phyloP scores from a whole-genome alignment of 1,140 invertebrate genomes.

The Mycetomoellerius zeteki region DNA sequence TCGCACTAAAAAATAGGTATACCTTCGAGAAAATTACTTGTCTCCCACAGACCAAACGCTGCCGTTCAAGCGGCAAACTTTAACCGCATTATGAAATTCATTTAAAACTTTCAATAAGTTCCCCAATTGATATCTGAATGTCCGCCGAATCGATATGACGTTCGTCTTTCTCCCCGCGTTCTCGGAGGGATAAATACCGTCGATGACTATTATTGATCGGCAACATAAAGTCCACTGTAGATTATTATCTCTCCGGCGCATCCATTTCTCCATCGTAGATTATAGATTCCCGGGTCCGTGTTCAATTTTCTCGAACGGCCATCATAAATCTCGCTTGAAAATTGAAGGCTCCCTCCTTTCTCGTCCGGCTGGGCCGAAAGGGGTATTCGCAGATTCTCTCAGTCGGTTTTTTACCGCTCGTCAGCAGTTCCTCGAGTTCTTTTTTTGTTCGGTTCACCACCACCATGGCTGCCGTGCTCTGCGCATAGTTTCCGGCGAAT shows the following conservation, averaged over 20 bases:
- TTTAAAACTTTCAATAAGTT: constrained; percentile 63
- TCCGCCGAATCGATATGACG: constrained; percentile 51
- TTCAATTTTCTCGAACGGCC: constrained; percentile 74
- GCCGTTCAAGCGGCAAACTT: constrained; percentile 55
- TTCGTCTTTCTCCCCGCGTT: constrained; percentile 6
- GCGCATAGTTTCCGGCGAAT: constrained; percentile 41
- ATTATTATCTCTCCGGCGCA: constrained; percentile 71
- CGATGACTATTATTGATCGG: constrained; percentile 67
- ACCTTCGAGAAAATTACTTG: constrained; percentile 56
- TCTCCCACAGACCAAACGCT: constrained; percentile 51
- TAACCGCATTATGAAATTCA: constrained; percentile 65
- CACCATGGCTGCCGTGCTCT: not conserved
- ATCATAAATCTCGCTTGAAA: constrained; percentile 71
- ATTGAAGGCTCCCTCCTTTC: constrained; percentile 66
- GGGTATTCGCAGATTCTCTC: constrained; percentile 43
- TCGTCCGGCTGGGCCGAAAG: constrained; percentile 36
- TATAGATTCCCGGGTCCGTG: constrained; percentile 72
- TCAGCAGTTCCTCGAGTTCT: constrained; percentile 26
- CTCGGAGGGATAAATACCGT: constrained; percentile 52
- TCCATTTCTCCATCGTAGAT: constrained; percentile 72
- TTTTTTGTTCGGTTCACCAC: constrained; percentile 9
- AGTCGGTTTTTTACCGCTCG: constrained; percentile 27
- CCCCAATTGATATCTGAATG: constrained; percentile 57
- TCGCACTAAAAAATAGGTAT: constrained; percentile 3
- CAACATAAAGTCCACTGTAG: constrained; percentile 71